Evolutionary conservation across 2,888 invertebrate species (phyloP), one percentile per base, ranked within the genome.

Genomic region (Perizoma flavofasciatum): DNA sequence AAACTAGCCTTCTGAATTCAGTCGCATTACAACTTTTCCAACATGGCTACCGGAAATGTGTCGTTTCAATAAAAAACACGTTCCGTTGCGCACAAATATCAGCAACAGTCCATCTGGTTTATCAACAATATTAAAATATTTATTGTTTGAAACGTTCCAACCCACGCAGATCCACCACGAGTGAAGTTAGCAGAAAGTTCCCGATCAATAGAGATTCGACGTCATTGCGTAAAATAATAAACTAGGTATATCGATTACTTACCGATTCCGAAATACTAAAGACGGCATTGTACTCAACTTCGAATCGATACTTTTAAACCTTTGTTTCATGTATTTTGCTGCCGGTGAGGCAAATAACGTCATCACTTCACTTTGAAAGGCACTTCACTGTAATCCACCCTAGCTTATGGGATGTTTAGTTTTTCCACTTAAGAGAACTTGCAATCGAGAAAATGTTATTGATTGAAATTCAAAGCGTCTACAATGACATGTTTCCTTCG

Each of bases 201-300:
- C 75, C 77, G 78, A 78, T 77, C 81, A 58, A 74, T 74, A 70
- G 65, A 60, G 69, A 68, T 67, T 63, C 70, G 71, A 68, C 74
- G 76, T 74, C 77, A 77, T 74, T 79, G 79, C 81, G 73, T 77
- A 74, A 70, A 7, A 72, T 69, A 73, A 53, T 43, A 66, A 70
- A 71, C 40, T 43, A 46, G 22, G 22, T 39, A 58, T 63, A 68
- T 72, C 66, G 71, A 76, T 77, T 56, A 93, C 94, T 94, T 83
- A 94, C 94, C 93, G 93, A 91, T 94, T 93, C 86, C 93, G 92
- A 86, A 93, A 93, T 87, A 94, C 89, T 93, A 94, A 93, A 82
- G 94, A 93, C 72, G 94, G 94, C 94, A 94, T 94, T 79, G 85
- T 91, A 84, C 77, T 86, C 71, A 81, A 75, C 72, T 82, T 74